Evolutionary conservation across 2,888 invertebrate genomes (phyloP).

Genomic region (Ennomos quercinarius): DNA sequence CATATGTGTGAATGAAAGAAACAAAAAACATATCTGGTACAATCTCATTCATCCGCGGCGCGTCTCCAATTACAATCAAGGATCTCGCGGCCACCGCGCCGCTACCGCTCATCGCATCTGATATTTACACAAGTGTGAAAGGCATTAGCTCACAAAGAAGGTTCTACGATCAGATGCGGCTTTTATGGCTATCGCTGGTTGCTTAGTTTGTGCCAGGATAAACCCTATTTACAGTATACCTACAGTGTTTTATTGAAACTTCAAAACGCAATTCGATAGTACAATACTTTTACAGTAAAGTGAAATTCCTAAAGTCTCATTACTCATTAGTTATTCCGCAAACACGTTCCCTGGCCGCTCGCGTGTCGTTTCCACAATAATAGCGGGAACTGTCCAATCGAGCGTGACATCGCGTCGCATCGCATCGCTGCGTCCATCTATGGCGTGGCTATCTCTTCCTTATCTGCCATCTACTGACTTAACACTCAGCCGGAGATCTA

Average conservation of each 20-base stretch:
- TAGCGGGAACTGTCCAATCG: conserved; percentile 16
- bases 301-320: conserved; percentile 3
- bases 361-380: conserved; percentile 9
- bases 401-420: conserved; percentile 18
- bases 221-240: too few species aligned
- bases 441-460: conserved; percentile 16
- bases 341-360: conserved; percentile 8
- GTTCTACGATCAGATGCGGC: not conserved
- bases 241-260: too few species aligned
- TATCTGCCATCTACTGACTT: conserved; percentile 24
- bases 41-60: conserved; percentile 27
- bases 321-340: conserved; percentile 21
- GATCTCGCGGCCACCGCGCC: conserved; percentile 15
- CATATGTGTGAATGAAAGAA: conserved; percentile 30
- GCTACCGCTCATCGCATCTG: not conserved
- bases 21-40: conserved; percentile 22
- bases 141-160: conserved; percentile 11
- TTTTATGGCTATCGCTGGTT: too few species aligned
- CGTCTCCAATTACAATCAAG: conserved; percentile 34
- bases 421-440: conserved; percentile 12
- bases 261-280: too few species aligned
- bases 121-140: conserved; percentile 10
- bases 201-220: too few species aligned
- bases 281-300: too few species aligned
- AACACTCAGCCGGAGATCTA: conserved; percentile 3